These are phyloP conservation scores for Oryzias curvinotus DNA, from an alignment of 2,113 vertebrate genomes.

Conservation along the genomic window DNA sequence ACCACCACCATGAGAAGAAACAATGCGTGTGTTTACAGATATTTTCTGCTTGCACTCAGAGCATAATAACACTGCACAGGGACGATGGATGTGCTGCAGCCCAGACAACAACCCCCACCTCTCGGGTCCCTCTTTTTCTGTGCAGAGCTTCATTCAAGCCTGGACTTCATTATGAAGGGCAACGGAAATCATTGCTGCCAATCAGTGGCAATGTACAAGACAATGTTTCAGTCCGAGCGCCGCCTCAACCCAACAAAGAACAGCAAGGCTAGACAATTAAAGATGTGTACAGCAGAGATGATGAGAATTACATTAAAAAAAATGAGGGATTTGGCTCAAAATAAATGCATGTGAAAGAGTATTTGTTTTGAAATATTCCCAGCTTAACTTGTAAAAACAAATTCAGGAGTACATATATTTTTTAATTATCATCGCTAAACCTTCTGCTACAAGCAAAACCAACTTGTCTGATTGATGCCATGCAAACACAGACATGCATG, in stretches of 20 bases:
- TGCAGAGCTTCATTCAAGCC: conserved; percentile 44
- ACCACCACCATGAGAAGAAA: conserved; percentile 18
- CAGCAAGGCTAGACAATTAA: neutral
- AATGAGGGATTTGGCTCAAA: no score
- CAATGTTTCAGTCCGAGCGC: conserved; percentile 37
- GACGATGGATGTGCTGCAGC: conserved; percentile 40
- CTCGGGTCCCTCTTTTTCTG: neutral
- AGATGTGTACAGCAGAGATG: neutral
- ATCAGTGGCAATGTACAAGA: conserved; percentile 56
- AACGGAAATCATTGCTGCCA: conserved; percentile 53
- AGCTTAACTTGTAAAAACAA: no score
- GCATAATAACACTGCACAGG: conserved; percentile 42
- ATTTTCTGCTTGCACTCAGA: conserved; percentile 40
- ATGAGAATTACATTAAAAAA: no score
- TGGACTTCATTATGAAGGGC: conserved; percentile 60
- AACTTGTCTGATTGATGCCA: neutral
- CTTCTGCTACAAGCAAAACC: no score
- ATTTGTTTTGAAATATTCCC: no score
- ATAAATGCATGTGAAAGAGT: no score
- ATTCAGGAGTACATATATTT: no score
- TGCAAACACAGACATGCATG: neutral
- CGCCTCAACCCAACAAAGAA: conserved; percentile 30
- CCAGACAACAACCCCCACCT: conserved; percentile 32
- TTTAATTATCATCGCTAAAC: no score
- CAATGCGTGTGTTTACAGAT: conserved; percentile 44